Conservation (phyloP, 2,113 vertebrate genomes). For the Oreochromis tanganicae region DNA sequence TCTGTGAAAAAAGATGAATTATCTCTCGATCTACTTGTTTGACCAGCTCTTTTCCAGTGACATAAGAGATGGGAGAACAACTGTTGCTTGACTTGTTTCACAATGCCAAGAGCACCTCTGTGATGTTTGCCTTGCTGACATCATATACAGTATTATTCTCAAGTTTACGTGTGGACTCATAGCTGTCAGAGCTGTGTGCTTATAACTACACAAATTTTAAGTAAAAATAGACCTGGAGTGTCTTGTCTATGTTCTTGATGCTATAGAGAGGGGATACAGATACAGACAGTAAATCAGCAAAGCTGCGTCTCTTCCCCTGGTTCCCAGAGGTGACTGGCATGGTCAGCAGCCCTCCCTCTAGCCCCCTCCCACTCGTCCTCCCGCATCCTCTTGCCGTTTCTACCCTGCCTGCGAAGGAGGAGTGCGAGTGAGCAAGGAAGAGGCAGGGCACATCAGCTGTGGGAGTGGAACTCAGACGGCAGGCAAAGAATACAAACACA, state of each 20-base stretch:
- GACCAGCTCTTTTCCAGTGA: conserved; percentile 36
- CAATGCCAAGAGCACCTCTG: not conserved
- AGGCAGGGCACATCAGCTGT: conserved; percentile 47
- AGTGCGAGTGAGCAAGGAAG: conserved; percentile 40
- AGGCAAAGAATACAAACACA: conserved; percentile 26
- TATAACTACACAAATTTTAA: not conserved
- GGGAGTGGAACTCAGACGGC: conserved; percentile 51
- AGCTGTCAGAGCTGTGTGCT: not conserved
- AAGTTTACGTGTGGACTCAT: not conserved
- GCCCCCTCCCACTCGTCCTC: not conserved
- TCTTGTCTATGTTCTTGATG: not conserved
- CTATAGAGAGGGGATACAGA: not conserved
- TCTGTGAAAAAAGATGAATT: conserved; percentile 7
- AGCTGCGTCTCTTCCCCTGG: not conserved
- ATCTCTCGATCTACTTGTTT: conserved; percentile 42
- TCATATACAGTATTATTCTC: not conserved
- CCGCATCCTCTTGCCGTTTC: conserved; percentile 9
- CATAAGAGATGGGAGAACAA: not conserved
- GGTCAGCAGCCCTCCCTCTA: conserved; percentile 22
- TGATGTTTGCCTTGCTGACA: not conserved
- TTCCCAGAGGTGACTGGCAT: conserved; percentile 44
- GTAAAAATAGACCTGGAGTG: not conserved
- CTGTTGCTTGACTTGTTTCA: conserved; percentile 2
- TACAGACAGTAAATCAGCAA: not conserved
- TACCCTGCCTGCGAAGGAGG: conserved; percentile 48